Evolutionary conservation across 2,113 vertebrate genomes (phyloP).

Genomic region (Pangasianodon hypophthalmus): DNA sequence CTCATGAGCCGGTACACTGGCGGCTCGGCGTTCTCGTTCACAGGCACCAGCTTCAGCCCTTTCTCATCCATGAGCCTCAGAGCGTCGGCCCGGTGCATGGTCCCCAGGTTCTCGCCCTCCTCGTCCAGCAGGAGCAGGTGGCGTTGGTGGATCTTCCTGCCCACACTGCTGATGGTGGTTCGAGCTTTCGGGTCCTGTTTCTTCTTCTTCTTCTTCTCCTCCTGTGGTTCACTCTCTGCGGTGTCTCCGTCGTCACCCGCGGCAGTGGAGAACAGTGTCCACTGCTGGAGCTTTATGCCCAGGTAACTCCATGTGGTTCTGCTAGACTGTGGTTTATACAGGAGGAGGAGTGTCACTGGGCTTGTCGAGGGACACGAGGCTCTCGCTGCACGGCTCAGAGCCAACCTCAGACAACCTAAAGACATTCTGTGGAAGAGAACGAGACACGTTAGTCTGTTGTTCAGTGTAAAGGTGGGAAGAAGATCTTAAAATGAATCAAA

Average conservation of each 20-base stretch:
- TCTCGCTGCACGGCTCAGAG: conserved; percentile 52
- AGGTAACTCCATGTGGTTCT: conserved; percentile 26
- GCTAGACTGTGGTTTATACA: not conserved
- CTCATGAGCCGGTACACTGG: conserved; percentile 87
- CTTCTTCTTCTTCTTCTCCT: conserved; percentile 63
- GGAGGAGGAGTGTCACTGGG: not conserved
- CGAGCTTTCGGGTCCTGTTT: conserved; percentile 53
- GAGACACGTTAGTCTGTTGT: not conserved
- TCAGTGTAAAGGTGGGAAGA: not conserved
- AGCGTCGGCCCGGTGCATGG: conserved; percentile 80
- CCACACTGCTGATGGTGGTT: conserved; percentile 71
- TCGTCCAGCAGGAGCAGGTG: conserved; percentile 79
- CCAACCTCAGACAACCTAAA: conserved; percentile 62
- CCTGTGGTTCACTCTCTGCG: not conserved
- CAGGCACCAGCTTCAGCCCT: conserved; percentile 79
- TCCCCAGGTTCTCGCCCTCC: conserved; percentile 80
- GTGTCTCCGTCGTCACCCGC: conserved; percentile 35
- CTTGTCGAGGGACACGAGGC: not conserved
- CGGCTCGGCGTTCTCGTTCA: conserved; percentile 72
- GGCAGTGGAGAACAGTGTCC: conserved; percentile 64
- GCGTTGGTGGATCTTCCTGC: conserved; percentile 81
- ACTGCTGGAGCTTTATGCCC: conserved; percentile 30
- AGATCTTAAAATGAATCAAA: not conserved
- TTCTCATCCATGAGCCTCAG: conserved; percentile 81
- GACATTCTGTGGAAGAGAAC: conserved; percentile 64